phyloP scores from a whole-genome alignment of 2,113 vertebrate species.

The Amphiprion percula region DNA sequence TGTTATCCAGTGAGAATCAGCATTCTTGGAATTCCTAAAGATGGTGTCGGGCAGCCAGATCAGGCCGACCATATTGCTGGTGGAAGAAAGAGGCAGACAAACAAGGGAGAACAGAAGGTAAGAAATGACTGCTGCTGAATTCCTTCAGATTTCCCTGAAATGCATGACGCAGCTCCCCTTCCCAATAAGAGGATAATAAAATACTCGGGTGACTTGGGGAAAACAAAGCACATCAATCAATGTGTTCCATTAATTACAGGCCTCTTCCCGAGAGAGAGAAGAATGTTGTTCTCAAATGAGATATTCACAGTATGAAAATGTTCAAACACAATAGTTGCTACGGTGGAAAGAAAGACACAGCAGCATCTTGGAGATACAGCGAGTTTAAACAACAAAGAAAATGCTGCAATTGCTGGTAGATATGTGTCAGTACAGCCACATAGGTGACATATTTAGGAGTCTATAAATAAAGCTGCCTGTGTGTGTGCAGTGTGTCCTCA shows the following conservation, averaged over 20 bases:
- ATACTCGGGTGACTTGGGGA: conserved; percentile 16
- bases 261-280: conserved; percentile 39
- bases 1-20: conserved; percentile 97
- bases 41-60: conserved; percentile 98
- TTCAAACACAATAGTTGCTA: conserved; percentile 18
- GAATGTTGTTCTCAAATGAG: conserved; percentile 52
- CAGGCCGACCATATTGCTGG: conserved; percentile 97
- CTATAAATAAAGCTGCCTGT: neutral
- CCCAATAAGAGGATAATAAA: conserved; percentile 58
- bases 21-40: conserved; percentile 96
- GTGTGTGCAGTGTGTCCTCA: neutral
- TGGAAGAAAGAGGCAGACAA: neutral
- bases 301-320: conserved; percentile 52
- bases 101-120: neutral
- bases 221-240: conserved; percentile 70
- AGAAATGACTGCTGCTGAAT: conserved; percentile 7
- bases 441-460: neutral
- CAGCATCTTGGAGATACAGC: neutral
- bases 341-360: neutral
- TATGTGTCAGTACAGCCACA: neutral
- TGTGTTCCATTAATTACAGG: conserved; percentile 70
- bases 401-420: neutral
- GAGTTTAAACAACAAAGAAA: neutral
- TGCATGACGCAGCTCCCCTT: conserved; percentile 12
- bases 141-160: conserved; percentile 29